These are phyloP conservation scores for Lycia hirtaria DNA, from an alignment of 2,888 invertebrate species.

Conservation along the genomic window DNA sequence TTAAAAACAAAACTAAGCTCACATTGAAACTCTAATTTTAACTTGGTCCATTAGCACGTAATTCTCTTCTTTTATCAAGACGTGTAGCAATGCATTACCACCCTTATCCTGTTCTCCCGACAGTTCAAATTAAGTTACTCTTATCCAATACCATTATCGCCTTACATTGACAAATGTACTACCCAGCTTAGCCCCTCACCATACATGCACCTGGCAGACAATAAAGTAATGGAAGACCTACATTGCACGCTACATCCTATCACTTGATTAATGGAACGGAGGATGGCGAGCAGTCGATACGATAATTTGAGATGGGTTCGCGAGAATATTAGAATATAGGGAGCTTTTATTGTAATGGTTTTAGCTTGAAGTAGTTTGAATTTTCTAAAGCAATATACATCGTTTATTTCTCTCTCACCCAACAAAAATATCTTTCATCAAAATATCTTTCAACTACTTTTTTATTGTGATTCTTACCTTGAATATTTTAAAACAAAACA, in stretches of 20 bases:
- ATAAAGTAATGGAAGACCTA: conserved; percentile 67
- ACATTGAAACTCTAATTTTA: no score
- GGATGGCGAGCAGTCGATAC: conserved; percentile 56
- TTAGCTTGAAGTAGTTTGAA: neutral
- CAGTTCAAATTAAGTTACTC: conserved; percentile 8
- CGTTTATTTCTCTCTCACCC: no score
- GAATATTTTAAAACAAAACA: conserved; percentile 5
- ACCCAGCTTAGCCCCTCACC: conserved; percentile 41
- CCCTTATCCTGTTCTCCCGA: neutral
- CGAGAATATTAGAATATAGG: conserved; percentile 30
- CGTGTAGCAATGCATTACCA: neutral
- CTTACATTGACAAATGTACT: conserved; percentile 60
- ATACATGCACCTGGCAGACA: conserved; percentile 64
- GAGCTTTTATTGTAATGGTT: conserved; percentile 21
- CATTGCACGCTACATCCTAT: conserved; percentile 61
- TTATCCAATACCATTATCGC: conserved; percentile 51
- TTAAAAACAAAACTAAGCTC: no score
- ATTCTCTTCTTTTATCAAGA: neutral
- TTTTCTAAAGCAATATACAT: neutral
- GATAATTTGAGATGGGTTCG: conserved; percentile 55
- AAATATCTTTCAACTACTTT: no score
- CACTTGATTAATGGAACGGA: conserved; percentile 65
- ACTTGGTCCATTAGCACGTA: neutral
- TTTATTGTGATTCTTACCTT: conserved; percentile 3
- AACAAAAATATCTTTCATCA: no score